Base-by-base conservation (phyloP, 1,140 invertebrate species). In the Cheumatopsyche charites region DNA sequence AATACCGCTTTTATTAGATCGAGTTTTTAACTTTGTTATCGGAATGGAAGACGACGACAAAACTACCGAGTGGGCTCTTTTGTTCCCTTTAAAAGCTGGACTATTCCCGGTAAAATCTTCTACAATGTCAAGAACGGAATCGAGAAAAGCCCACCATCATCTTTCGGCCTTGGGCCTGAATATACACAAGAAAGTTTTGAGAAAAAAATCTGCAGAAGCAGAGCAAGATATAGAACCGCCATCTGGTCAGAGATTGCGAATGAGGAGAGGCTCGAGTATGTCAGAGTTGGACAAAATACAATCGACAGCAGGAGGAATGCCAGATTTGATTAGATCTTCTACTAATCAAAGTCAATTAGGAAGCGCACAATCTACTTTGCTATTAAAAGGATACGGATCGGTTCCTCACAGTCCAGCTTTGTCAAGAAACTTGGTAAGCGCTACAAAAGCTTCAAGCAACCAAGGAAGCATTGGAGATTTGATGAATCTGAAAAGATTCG, bases 401-500 rank as follows among this genome's bases (percentile, higher is more conserved):
- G 73, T 87, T 3, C 86, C 86, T 0, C 85, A 86, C 62, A 86
- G 85, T 17, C 85, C 86, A 1, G 83, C 85, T 2, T 70, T 87
- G 43, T 86, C 84, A 0, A 79, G 85, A 12, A 84, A 82, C 4
- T 84, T 84, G 73, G 78, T 83, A 2, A 77, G 79, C 55, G 78
- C 77, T 29, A 81, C 82, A 12, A 77, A 81, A 1, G 21, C 67
- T 12, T 45, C 45, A 0, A 69, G 63, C n/a, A 84, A 87, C 0
- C 82, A 86, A 2, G 89, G 89, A 1, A 92, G 90, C 72, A 90
- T 92, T 43, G 91, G 91, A 4, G 91, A 92, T 79, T 79, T 92
- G 75, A 92, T 92, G 90, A 92, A 92, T 79, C 77, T 88, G 75
- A 89, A 89, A 77, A 88, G 87, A 76, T 92, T 90, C 76, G 89